Evolutionary conservation across 2,113 vertebrate genomes (phyloP), one percentile per base, ranked within the genome.

Genomic region (Colossoma macropomum): DNA sequence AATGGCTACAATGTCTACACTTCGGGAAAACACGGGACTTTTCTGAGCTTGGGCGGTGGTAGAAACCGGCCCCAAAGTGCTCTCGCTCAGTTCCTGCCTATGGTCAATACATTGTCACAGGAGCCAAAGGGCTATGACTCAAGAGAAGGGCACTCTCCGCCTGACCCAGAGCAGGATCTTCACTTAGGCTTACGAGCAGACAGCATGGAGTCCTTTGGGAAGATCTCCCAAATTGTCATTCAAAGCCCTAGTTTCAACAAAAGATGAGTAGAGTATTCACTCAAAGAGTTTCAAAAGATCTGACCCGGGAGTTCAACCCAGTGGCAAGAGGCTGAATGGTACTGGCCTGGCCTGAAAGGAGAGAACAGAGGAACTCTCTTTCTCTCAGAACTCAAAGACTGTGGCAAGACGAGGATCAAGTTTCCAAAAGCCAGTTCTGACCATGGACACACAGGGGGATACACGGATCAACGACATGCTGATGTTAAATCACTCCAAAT

Each of bases 211-310:
- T 94, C 95, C 0, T 96, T 98, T 17, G 95, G 96, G 71, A 94
- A 93, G 4, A 88, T 95, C 45, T 94, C 94, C 25, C 94, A 95
- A 69, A 88, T 95, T 17, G 90, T 90, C 0, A 95, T 97, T 71
- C 93, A 95, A 66, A 97, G 96, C 54, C 97, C 96, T 59, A 98
- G 96, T 88, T 99, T 97, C 81, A 95, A 96, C 85, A 94, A 96
- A 66, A 96, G 93, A 96, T 92, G 93, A 94, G 82, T 1, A 73
- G 28, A 25, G 27, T 56, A 45, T 4, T 71, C 65, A 12, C 63
- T 32, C 30, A 68, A 45, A 77, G 60, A 79, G 25, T 56, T 68
- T 56, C 27, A 5, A 25, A 66, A 69, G 41, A 62, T 52, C 32
- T 30, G 77, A 76, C 48, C 74, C 41, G 4, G 71, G 34, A 69